These are phyloP conservation scores for Sitodiplosis mosellana DNA, from an alignment of 1,140 invertebrate genomes.

Conservation along the genomic window DNA sequence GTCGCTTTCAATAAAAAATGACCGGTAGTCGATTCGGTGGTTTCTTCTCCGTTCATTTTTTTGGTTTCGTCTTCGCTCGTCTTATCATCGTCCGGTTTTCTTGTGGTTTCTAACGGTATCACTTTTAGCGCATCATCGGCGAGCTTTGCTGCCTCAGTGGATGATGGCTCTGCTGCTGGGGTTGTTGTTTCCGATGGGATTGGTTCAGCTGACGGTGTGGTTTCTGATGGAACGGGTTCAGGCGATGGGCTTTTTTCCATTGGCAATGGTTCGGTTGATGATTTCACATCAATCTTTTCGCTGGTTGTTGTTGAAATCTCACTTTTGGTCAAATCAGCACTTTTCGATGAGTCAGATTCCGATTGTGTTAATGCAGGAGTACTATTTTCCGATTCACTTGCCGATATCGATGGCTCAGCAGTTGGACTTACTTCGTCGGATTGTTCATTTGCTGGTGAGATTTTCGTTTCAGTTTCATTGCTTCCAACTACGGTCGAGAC, in stretches of 20 bases:
- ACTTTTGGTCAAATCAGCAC: background rate
- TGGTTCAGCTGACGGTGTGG: constrained; percentile 7
- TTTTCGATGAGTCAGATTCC: background rate
- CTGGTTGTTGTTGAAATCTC: background rate
- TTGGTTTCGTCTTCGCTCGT: background rate
- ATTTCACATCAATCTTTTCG: background rate
- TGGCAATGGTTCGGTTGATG: background rate
- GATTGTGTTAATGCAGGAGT: background rate
- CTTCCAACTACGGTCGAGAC: too few species aligned
- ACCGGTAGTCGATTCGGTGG: constrained; percentile 4
- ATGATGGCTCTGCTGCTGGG: background rate
- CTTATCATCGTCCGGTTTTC: constrained; percentile 1
- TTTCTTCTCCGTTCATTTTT: background rate
- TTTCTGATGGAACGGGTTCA: background rate
- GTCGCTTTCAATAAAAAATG: constrained; percentile 7
- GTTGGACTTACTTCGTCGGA: background rate
- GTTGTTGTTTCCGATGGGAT: background rate
- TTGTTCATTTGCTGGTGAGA: background rate
- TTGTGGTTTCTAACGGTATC: constrained; percentile 1
- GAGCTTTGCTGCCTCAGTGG: constrained; percentile 6
- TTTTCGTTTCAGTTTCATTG: background rate
- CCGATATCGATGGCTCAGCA: background rate
- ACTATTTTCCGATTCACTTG: background rate
- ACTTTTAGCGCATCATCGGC: constrained; percentile 4
- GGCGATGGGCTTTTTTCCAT: background rate